Base-by-base conservation (phyloP, 2,113 vertebrate species). In the Nesoenas mayeri region DNA sequence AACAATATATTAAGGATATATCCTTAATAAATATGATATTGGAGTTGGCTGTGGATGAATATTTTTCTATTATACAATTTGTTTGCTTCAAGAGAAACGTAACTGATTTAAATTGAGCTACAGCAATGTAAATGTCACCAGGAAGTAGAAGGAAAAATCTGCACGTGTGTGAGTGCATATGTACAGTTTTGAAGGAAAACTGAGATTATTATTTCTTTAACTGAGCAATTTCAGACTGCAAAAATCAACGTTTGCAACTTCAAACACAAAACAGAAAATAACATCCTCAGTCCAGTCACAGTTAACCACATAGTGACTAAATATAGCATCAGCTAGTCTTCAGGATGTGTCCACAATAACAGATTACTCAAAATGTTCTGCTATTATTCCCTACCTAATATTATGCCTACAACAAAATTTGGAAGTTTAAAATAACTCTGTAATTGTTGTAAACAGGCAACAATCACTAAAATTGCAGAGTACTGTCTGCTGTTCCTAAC, bases 371-470 rank as follows among this genome's bases (percentile, higher is more conserved):
- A 95, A 97, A 97, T 90, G 66, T 95, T 88, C 85, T 93, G 88
- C 92, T 94, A 51, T 79, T 96, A 95, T 97, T 96, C 94, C 83
- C 80, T 95, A 97, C 94, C 94, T 97, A 97, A 96, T 95, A 96
- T 96, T 89, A 97, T 97, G 95, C 93, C 91, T 96, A 79, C 94
- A 96, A 95, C 89, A 96, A 96, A 96, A 96, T 83, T 73, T 91
- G 89, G 82, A 97, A 96, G 93, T 96, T 92, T 94, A 95, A 97
- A 97, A 97, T 97, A 96, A 40, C 96, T 93, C 95, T 96, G 79
- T 93, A 97, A 97, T 97, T 97, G 97, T 95, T 93, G 93, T 96
- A 97, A 97, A 96, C 85, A 96, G 95, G 85, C 91, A 97, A 97
- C 93, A 97, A 94, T 94, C 96, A 85, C 79, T 89, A 75, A 97